Evolutionary conservation across 2,888 invertebrate genomes (phyloP), one percentile per base, ranked within the genome.

Genomic region (Torymus tubicola): DNA sequence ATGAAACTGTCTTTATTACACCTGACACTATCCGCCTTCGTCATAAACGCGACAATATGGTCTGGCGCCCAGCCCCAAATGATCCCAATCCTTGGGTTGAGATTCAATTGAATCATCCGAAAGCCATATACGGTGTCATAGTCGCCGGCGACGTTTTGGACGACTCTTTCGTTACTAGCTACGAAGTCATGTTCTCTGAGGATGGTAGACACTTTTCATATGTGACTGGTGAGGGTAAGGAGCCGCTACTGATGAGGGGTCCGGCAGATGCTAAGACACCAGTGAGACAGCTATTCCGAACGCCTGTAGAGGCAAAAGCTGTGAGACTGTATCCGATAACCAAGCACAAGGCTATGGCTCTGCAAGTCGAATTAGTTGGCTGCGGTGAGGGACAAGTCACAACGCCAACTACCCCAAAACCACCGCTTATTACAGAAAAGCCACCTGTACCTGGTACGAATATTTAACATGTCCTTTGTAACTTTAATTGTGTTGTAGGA

Each of bases 311-410:
- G 83, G 94, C 96, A 0, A 93, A 93, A 83, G 95, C 94, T 86
- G 84, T 97, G 1, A 95, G 95, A 87, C 88, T 97, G 11, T 89
- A 94, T 73, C 97, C 97, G 0, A 86, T 92, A 0, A 94, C 94
- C 72, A 97, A 96, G 96, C 92, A 94, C 60, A 91, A 93, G 2
- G 93, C 93, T 81, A 95, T 97, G 52, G 95, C 95, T 85, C 92
- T 97, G 90, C 93, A 94, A 79, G 90, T 95, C 0, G 96, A 97
- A 86, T 93, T 97, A 0, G 91, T 95, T 13, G 97, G 97, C 10
- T 97, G 97, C 88, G 2, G 83, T 0, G 61, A 77, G 10, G 16
- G 60, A 12, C 13, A 14, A 10, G 5, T 42, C 42, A 42, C 8
- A 0, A 68, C 81, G 16, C 68, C 79, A 0, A 82, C 71, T 0